Evolutionary conservation across 2,888 invertebrate species (phyloP).

Genomic region (Polydesmus complanatus): DNA sequence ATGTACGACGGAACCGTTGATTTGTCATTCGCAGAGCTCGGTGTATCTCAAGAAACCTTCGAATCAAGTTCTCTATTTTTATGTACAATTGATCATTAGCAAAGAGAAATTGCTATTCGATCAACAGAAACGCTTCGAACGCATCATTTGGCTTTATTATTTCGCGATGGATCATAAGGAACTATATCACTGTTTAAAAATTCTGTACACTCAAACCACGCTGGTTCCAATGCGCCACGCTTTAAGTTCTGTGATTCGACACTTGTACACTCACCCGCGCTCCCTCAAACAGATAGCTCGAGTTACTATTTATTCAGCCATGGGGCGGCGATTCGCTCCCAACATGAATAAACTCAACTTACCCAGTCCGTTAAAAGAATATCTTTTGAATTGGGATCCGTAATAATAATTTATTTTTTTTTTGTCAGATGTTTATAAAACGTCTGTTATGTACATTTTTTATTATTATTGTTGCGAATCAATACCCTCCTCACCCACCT

Average conservation of each 20-base stretch:
- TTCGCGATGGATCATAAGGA: conserved; percentile 49
- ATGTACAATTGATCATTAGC: conserved; percentile 52
- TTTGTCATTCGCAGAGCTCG: conserved; percentile 39
- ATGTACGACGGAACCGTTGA: conserved; percentile 36
- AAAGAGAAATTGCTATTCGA: conserved; percentile 40
- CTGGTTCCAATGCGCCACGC: conserved; percentile 43
- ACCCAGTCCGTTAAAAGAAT: conserved; percentile 52
- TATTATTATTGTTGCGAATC: too few relatives aligned
- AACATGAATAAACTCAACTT: conserved; percentile 51
- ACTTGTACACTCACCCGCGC: conserved; percentile 49
- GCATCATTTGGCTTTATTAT: conserved; percentile 44
- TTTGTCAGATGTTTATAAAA: too few relatives aligned
- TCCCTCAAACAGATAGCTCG: conserved; percentile 57
- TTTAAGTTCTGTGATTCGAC: conserved; percentile 46
- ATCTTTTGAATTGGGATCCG: conserved; percentile 49
- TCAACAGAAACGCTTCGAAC: conserved; percentile 47
- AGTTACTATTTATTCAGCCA: conserved; percentile 50
- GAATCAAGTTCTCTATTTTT: conserved; percentile 51
- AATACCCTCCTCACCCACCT: too few relatives aligned
- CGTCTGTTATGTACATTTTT: too few relatives aligned
- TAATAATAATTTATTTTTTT: too few relatives aligned
- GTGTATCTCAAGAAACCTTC: conserved; percentile 43
- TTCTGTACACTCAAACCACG: conserved; percentile 47
- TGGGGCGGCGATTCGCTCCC: conserved; percentile 48
- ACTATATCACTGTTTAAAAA: conserved; percentile 51